Conservation (phyloP, 2,888 invertebrate genomes). For the Xestobium rufovillosum region DNA sequence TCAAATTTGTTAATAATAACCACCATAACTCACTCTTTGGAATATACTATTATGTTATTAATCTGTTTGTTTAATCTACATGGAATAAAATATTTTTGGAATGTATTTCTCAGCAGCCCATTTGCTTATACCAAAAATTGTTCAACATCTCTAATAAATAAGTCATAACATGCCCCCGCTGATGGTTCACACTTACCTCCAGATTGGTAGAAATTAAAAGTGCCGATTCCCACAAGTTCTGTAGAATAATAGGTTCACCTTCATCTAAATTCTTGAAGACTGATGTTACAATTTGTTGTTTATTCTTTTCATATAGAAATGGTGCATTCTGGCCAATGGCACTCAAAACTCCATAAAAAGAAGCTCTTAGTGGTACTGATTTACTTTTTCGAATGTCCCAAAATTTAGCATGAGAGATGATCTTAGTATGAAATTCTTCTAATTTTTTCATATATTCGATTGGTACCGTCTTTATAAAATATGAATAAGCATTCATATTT, state of each 20-base stretch:
- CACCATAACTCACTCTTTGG: no score
- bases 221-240: conserved; percentile 68
- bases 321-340: conserved; percentile 53
- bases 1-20: no score
- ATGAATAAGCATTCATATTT: conserved; percentile 57
- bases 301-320: conserved; percentile 48
- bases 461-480: conserved; percentile 53
- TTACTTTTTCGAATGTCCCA: conserved; percentile 64
- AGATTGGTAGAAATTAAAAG: conserved; percentile 54
- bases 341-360: conserved; percentile 63
- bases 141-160: no score
- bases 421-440: conserved; percentile 35
- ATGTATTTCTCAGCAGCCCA: no score
- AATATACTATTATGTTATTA: no score
- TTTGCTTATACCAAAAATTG: no score
- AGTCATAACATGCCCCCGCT: no score
- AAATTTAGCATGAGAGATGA: conserved; percentile 50
- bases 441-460: conserved; percentile 47
- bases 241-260: conserved; percentile 57
- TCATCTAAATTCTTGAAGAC: conserved; percentile 62
- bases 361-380: conserved; percentile 45
- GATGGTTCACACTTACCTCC: conserved; percentile 45
- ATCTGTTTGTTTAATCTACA: no score
- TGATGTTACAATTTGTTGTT: conserved; percentile 49
- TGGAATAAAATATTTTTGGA: no score